Evolutionary conservation across 2,888 invertebrate species (phyloP), one percentile per base, ranked within the genome.

Genomic region (Eristalis tenax): DNA sequence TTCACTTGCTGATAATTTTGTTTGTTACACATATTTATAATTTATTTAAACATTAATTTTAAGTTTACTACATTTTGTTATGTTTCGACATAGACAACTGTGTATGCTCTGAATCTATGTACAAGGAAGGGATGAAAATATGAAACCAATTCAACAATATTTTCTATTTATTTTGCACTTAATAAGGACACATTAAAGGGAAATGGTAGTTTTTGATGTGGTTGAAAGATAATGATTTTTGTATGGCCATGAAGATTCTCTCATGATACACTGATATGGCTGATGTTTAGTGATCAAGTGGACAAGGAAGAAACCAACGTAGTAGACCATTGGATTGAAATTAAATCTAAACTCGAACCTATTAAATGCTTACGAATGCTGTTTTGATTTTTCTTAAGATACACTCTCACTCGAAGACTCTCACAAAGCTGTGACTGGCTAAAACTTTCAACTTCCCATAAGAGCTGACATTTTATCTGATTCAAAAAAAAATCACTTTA

Each of bases 121-220:
- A 71, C 71, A 78, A 43, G n/a, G 64, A 63, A 40, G 11, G 22
- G 64, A 40, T 69, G 69, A 35, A 35, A 78, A 78, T 38, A 71
- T 78, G 78, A 78, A 78, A 78, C 78, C 78, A 78, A 65, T 78
- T 78, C 28, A 32, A 71, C 57, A 76, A 75, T 76, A 28, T 32
- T 4, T 68, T 43, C 18, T 50, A 50, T 63, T n/a, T 22, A 35
- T 64, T 64, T 10, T 77, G 13, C 26, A 50, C 13, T 63, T n/a
- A 32, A 63, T 61, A 8, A 50, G 69, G 28, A 43, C 50, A 61
- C 13, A 69, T 50, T 68, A 15, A 2, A 11, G 23, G 8, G 8
- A 15, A 8, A 32, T 32, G 32, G 32, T 32, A 28, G 1, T 28
- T 0, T 23, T 11, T 10, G 26, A 13, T 59, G n/a, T 59, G 4